Evolutionary conservation across 2,113 vertebrate genomes (phyloP).

Genomic region (Sinocyclocheilus anshuiensis): DNA sequence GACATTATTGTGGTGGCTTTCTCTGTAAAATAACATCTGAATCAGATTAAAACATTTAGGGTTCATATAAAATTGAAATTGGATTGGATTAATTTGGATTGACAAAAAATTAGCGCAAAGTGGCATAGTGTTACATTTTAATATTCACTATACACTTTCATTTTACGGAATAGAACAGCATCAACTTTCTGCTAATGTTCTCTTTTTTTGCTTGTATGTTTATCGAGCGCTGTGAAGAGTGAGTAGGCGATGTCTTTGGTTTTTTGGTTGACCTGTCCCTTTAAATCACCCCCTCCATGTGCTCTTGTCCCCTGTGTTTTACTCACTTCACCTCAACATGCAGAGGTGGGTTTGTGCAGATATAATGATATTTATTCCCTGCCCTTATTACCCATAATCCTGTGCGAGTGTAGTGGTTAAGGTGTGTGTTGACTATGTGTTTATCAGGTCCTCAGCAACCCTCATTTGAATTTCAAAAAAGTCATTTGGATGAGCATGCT

Average conservation of each 20-base stretch:
- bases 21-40: no score
- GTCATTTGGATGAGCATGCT: constrained; percentile 19
- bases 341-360: not conserved
- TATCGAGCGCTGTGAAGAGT: not conserved
- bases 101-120: not conserved
- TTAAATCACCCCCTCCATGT: not conserved
- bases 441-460: constrained; percentile 85
- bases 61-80: no score
- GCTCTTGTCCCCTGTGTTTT: not conserved
- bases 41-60: no score
- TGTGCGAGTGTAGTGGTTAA: constrained; percentile 69
- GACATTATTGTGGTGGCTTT: no score
- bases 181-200: not conserved
- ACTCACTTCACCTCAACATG: not conserved
- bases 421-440: constrained; percentile 75
- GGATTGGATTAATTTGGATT: not conserved
- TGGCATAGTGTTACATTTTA: not conserved
- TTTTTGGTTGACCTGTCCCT: not conserved
- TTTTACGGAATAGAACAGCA: not conserved
- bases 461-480: constrained; percentile 81
- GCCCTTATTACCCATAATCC: constrained; percentile 81
- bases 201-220: not conserved
- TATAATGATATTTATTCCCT: constrained; percentile 77
- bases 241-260: not conserved
- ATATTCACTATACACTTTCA: not conserved